phyloP scores from a whole-genome alignment of 2,797 vertebrate genomes.

The Crenuchus spilurus region DNA sequence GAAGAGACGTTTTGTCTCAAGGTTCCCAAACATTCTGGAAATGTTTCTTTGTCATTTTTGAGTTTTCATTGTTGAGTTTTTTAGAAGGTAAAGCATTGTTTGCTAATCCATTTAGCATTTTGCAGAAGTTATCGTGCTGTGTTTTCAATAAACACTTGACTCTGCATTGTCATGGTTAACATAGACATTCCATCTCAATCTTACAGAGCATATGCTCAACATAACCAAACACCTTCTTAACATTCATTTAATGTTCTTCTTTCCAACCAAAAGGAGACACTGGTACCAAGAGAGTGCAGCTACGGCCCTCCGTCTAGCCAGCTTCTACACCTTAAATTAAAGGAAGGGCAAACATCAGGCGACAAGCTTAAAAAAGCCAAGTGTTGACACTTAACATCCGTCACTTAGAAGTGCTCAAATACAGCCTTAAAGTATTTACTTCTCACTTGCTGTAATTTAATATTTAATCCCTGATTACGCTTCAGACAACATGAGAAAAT shows the following conservation, averaged over 20 bases:
- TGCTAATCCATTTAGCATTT: background rate
- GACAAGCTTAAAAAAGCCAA: slow-evolving; percentile 51
- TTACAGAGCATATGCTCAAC: too few relatives aligned
- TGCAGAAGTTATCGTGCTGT: too few relatives aligned
- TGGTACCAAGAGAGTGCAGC: slow-evolving; percentile 4
- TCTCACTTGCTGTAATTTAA: slow-evolving; percentile 72
- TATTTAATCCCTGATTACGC: slow-evolving; percentile 75
- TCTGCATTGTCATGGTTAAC: too few relatives aligned
- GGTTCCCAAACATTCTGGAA: slow-evolving; percentile 46
- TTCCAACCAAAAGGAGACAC: background rate
- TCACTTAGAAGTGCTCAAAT: slow-evolving; percentile 68
- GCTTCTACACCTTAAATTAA: slow-evolving; percentile 39
- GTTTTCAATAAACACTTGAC: too few relatives aligned
- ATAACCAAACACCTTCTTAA: too few relatives aligned
- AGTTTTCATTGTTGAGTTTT: too few relatives aligned
- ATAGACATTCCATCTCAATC: too few relatives aligned
- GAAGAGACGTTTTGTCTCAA: slow-evolving; percentile 55
- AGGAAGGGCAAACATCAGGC: slow-evolving; percentile 48
- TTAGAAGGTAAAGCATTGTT: too few relatives aligned
- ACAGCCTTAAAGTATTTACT: slow-evolving; percentile 73
- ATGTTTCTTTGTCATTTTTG: slow-evolving; percentile 21
- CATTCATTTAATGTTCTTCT: background rate
- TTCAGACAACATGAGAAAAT: slow-evolving; percentile 70
- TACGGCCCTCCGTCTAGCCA: slow-evolving; percentile 40
- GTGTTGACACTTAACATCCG: slow-evolving; percentile 70